Evolutionary conservation across 2,888 invertebrate genomes (phyloP).

Genomic region (Campoplex nolae): DNA sequence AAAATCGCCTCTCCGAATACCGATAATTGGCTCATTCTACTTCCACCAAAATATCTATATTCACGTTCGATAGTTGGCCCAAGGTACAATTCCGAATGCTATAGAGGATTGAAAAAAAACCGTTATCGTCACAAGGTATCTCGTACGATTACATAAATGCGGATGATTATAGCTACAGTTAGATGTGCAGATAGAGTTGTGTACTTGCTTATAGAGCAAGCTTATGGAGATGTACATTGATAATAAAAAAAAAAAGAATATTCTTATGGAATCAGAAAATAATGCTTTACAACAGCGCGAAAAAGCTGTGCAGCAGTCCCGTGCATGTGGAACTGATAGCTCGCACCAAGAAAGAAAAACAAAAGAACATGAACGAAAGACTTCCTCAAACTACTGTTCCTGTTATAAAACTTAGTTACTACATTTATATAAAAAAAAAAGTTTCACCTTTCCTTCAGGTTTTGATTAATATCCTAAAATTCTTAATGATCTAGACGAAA

Average conservation of each 20-base stretch:
- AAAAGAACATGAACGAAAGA: background rate
- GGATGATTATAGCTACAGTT: background rate
- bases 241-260: background rate
- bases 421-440: background rate
- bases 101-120: constrained; percentile 11
- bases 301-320: background rate
- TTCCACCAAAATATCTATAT: constrained; percentile 58
- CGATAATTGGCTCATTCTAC: constrained; percentile 75
- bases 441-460: background rate
- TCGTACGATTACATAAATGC: background rate
- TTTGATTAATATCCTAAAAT: constrained; percentile 41
- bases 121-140: background rate
- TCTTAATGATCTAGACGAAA: constrained; percentile 35
- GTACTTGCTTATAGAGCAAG: background rate
- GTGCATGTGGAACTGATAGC: background rate
- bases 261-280: background rate
- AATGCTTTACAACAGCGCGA: background rate
- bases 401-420: background rate
- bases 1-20: constrained; percentile 74
- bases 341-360: background rate
- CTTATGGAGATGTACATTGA: background rate
- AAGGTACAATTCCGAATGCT: constrained; percentile 9
- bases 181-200: background rate
- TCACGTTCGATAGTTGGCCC: constrained; percentile 22
- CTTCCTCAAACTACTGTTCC: background rate